Percentiles rank a stretch among this genome's conserved stretches.
phyloP scores from a whole-genome alignment of 2,888 invertebrate genomes.

The Bursaphelenchus okinawaensis region DNA sequence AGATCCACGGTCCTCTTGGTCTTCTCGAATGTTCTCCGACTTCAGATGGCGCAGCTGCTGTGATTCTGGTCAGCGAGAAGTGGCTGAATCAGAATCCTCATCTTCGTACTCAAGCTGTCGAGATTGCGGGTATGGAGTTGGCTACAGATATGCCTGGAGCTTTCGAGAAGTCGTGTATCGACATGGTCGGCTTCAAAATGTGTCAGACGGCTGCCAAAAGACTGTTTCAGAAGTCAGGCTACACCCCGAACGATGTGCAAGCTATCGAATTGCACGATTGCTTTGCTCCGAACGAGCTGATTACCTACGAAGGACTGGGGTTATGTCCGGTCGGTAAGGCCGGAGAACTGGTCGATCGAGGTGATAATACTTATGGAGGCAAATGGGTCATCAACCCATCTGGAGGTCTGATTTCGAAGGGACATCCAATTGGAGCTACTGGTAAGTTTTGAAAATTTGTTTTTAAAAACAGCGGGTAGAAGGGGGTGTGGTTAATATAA shows the following conservation, averaged over 20 bases:
- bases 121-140: constrained; percentile 93
- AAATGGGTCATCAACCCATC: constrained; percentile 94
- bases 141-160: constrained; percentile 81
- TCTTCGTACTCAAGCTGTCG: constrained; percentile 79
- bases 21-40: constrained; percentile 94
- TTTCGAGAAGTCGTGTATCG: constrained; percentile 76
- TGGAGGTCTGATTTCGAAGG: constrained; percentile 97
- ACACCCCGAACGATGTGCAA: constrained; percentile 59
- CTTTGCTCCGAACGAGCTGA: constrained; percentile 91
- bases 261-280: constrained; percentile 90
- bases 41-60: constrained; percentile 94
- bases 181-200: constrained; percentile 62
- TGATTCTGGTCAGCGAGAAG: constrained; percentile 80
- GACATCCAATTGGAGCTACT: constrained; percentile 93
- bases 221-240: constrained; percentile 70
- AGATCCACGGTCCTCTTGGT: constrained; percentile 82
- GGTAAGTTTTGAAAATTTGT: constrained; percentile 62
- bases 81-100: constrained; percentile 74
- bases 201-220: constrained; percentile 64
- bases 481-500: no score
- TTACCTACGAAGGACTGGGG: constrained; percentile 93
- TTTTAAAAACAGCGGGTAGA: no score
- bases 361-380: constrained; percentile 94
- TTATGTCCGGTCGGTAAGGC: constrained; percentile 75
- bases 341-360: constrained; percentile 81